Conservation (phyloP, 2,888 invertebrate genomes). For the Cerceris ruficornis region DNA sequence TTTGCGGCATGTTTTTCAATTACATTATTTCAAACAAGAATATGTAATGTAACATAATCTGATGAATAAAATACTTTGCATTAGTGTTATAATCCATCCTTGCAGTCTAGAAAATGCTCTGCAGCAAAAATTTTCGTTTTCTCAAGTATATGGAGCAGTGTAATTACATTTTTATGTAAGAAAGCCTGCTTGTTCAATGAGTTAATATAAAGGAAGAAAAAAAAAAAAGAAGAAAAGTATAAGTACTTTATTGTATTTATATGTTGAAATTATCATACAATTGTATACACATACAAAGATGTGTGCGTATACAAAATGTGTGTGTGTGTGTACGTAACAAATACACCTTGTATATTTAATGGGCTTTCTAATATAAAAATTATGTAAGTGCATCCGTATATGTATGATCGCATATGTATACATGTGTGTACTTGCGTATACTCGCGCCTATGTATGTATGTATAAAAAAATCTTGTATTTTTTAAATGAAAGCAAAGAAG, state of each 20-base stretch:
- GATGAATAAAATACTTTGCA: constrained; percentile 31
- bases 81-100: constrained; percentile 60
- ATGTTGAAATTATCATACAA: constrained; percentile 49
- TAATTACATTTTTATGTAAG: constrained; percentile 65
- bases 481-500: constrained; percentile 59
- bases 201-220: constrained; percentile 27
- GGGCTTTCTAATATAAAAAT: constrained; percentile 69
- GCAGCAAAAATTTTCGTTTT: constrained; percentile 54
- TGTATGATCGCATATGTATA: constrained; percentile 57
- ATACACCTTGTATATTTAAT: constrained; percentile 61
- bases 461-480: constrained; percentile 65
- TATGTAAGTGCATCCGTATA: constrained; percentile 63
- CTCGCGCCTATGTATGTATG: constrained; percentile 65
- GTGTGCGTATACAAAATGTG: constrained; percentile 27
- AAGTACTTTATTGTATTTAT: constrained; percentile 55
- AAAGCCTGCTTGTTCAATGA: constrained; percentile 59
- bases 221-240: constrained; percentile 34
- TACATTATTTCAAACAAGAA: constrained; percentile 24
- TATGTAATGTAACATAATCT: constrained; percentile 29
- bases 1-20: constrained; percentile 21
- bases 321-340: constrained; percentile 38
- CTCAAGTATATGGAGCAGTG: constrained; percentile 59
- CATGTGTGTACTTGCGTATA: constrained; percentile 63
- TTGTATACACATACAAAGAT: constrained; percentile 42
- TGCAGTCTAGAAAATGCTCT: constrained; percentile 51